Conservation (phyloP, 2,113 vertebrate species). For the Xenus cinereus region DNA sequence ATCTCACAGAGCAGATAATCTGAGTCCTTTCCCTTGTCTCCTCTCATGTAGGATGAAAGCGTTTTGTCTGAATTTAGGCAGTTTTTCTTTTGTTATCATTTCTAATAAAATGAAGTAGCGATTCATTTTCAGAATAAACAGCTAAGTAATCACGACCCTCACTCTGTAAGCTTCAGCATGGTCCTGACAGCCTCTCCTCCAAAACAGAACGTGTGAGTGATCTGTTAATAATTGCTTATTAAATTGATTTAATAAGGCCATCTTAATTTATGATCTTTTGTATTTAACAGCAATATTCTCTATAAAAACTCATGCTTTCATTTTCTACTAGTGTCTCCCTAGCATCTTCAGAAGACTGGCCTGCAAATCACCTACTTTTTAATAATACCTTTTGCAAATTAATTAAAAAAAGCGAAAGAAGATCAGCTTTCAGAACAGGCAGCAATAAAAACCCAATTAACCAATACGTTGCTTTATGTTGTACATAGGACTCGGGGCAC, state of each 20-base stretch:
- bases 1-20: background rate
- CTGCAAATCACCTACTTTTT: background rate
- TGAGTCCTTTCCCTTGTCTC: background rate
- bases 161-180: background rate
- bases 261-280: background rate
- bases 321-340: background rate
- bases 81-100: background rate
- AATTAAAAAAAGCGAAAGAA: background rate
- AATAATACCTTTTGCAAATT: background rate
- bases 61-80: background rate
- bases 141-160: background rate
- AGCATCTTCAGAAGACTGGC: background rate
- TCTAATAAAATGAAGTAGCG: background rate
- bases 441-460: background rate
- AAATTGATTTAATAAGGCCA: background rate
- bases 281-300: background rate
- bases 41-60: background rate
- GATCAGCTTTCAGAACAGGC: background rate
- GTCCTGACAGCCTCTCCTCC: background rate
- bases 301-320: background rate
- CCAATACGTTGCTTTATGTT: background rate
- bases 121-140: slow-evolving; percentile 38
- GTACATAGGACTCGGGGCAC: fast-evolving
- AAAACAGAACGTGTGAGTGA: background rate
- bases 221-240: background rate